Base-by-base conservation (phyloP, 2,113 vertebrate species). In the Pachyramphus minor region DNA sequence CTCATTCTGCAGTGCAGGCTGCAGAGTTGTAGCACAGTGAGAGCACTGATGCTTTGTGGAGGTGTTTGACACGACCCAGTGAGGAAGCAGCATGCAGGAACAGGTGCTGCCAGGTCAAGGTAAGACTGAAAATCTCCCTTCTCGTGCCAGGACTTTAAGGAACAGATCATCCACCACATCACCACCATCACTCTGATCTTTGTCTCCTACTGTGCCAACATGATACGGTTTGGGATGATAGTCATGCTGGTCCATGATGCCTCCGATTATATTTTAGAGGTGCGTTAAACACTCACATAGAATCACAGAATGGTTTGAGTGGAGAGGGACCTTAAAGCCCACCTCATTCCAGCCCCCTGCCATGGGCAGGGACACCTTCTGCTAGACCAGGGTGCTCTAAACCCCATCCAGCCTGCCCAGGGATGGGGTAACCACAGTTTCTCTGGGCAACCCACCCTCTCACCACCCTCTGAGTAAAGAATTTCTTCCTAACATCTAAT, bases 221-320 rank as follows among this genome's bases (percentile, higher is more conserved):
- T 97, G 13, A 95, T 98, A 44, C 96, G 96, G 15, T 94, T 98
- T 39, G 98, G 98, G 28, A 97, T 97, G 5, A 56, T 98, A 63
- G 98, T 98, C 91, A 97, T 99, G 98, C 93, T 99, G 71, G 50
- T 98, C 44, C 98, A 98, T 23, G 98, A 98, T 83, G 98, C 98
- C 5, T 98, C 98, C 0, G 98, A 98, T 97, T 97, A 98, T 55
- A 92, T 98, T n/a, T 95, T 99, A 28, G 98, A 99, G 98, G 98
- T 98, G 92, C 89, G 22, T 53, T 50, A 37, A 52, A 52, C 49
- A n/a, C 21, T 68, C 21, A 8, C 12, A 27, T 6, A 45, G 62
- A 53, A 44, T 44, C 58, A 84, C 11, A 31, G 33, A 74, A 39
- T 47, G 41, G 14, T 64, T 33, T 84, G 39, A 24, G 22, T 55